Base-by-base conservation (phyloP, 2,888 invertebrate genomes). In the Artemia sinica region DNA sequence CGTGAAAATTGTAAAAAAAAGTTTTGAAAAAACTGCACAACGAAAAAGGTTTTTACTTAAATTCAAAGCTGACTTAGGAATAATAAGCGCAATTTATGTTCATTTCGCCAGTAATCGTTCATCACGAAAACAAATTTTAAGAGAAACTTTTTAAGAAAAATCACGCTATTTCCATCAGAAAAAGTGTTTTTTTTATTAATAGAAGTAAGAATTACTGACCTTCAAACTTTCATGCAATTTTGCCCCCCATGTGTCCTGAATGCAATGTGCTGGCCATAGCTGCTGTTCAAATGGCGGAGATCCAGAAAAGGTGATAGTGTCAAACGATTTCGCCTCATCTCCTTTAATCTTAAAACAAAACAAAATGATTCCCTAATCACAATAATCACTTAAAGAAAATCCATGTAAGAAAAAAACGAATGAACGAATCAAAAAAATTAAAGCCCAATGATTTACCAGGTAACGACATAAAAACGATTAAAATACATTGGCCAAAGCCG, bases 201-300 rank as follows among this genome's bases (percentile, higher is more conserved):
- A 28, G 28, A 2, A 28, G 28, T 28, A 28, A 28, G 10, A 18
- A 8, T 71, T 52, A 65, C 72, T 72, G 75, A 88, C 88, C 82
- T 89, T 91, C 0, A 97, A 80, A 75, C 93, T 88, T 75, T 87
- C 85, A 77, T 95, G 94, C 50, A 96, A 81, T 77, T 95, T 89
- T 0, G 95, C 89, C 7, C 97, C 97, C 91, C 91, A 91, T 0
- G 91, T 87, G 74, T 91, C 88, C 78, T 95, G 93, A 11, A 96
- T 91, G 78, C 96, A 97, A 79, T 97, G 97, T 1, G 88, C 82
- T 11, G 96, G 97, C 94, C 96, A 97, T 66, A 97, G 81, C 14
- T 89, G 85, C 79, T 96, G 96, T 75, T 86, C 87, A 82, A 88
- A 86, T 49, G 86, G 83, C 11, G 90, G 88, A 9, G 88, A 87